These are phyloP conservation scores for Rhinopomastus cyanomelas DNA, from an alignment of 2,113 vertebrate species.

Conservation along the genomic window DNA sequence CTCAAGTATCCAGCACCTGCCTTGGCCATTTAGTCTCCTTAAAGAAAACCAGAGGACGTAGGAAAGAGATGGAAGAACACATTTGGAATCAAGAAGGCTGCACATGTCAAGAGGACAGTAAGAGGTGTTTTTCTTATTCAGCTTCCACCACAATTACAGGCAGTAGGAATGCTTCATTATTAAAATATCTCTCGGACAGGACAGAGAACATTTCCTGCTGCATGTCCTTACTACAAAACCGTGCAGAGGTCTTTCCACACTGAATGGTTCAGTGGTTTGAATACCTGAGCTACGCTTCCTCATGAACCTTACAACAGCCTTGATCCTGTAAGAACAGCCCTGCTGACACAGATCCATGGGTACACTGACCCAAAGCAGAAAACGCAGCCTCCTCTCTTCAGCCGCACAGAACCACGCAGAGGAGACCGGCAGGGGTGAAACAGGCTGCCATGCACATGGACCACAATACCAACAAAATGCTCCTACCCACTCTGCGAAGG, in stretches of 20 bases:
- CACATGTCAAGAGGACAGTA: not conserved
- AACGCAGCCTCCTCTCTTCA: not conserved
- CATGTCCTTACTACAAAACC: not conserved
- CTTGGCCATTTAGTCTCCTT: not conserved
- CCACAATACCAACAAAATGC: not conserved
- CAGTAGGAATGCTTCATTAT: not conserved
- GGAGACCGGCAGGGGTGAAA: not conserved
- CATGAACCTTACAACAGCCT: not conserved
- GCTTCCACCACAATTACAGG: not conserved
- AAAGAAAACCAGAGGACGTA: not conserved
- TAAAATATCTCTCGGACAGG: not conserved
- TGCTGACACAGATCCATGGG: accelerated
- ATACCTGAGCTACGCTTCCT: not conserved
- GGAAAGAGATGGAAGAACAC: conserved; percentile 23
- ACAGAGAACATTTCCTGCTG: not conserved
- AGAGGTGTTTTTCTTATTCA: not conserved
- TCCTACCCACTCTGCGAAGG: conserved; percentile 68
- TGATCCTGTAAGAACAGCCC: not conserved
- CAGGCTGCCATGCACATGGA: not conserved
- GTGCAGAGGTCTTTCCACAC: not conserved
- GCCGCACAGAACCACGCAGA: not conserved
- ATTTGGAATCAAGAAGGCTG: not conserved
- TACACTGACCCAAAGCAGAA: not conserved
- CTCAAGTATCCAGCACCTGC: not conserved
- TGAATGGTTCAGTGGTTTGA: not conserved